A percentile compares a stretch with the other conserved stretches of the same genome.
These are phyloP conservation scores for Drosophila lacteicornis DNA, from an alignment of 1,140 invertebrate species.

Conservation along the genomic window DNA sequence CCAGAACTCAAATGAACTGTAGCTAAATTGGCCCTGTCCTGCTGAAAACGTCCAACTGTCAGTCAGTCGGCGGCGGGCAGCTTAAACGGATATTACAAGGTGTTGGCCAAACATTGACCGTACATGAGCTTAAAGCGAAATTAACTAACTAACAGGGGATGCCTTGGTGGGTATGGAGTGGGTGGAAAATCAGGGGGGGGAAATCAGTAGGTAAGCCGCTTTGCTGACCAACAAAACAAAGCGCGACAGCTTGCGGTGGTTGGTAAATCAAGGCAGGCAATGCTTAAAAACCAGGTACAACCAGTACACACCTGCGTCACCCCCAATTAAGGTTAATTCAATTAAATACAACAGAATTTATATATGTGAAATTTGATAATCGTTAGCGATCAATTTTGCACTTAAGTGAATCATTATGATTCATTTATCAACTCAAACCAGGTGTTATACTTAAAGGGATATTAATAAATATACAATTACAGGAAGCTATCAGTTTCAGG, in stretches of 20 bases:
- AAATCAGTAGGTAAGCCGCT: slow-evolving; percentile 16
- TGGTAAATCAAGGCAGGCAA: too few relatives aligned
- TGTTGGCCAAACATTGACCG: slow-evolving; percentile 84
- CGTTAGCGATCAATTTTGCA: not conserved
- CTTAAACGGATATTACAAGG: slow-evolving; percentile 83
- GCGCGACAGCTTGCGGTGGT: slow-evolving; percentile 9
- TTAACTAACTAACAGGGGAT: slow-evolving; percentile 59
- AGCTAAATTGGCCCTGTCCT: slow-evolving; percentile 71
- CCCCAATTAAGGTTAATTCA: not conserved
- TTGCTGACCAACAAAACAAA: slow-evolving; percentile 44
- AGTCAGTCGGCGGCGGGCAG: slow-evolving; percentile 61
- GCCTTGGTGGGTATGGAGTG: too few relatives aligned
- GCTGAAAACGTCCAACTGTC: slow-evolving; percentile 65
- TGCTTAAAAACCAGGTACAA: not conserved
- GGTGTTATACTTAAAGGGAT: not conserved
- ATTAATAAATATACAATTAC: not conserved
- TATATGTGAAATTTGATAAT: not conserved
- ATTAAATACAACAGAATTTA: not conserved
- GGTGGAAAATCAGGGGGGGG: not conserved
- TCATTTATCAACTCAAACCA: not conserved
- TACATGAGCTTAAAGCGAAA: slow-evolving; percentile 83
- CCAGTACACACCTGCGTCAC: not conserved
- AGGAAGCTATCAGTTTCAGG: not conserved
- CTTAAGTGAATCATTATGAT: slow-evolving; percentile 6
- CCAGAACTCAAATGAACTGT: slow-evolving; percentile 77